These are phyloP conservation scores for Atherinosoma microstoma DNA, from an alignment of 2,797 vertebrate genomes.

Conservation along the genomic window DNA sequence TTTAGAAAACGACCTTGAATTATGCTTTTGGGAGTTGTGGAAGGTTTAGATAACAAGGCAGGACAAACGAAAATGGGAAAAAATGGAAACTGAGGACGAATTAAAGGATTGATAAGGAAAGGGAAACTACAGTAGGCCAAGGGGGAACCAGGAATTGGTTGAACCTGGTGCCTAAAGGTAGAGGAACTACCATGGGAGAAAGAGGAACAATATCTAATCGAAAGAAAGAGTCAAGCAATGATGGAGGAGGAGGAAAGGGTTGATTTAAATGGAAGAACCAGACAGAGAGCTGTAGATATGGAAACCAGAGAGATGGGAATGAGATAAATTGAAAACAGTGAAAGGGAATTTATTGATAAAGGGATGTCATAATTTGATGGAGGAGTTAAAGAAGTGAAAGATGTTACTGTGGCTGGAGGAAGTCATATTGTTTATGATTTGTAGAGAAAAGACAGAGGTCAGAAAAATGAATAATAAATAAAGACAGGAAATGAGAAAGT, in stretches of 20 bases:
- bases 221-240: background rate
- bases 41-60: constrained; percentile 1
- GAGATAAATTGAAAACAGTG: no score
- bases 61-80: background rate
- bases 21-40: constrained; percentile 1
- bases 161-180: background rate
- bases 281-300: no score
- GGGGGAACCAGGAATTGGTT: background rate
- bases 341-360: no score
- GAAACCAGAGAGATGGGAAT: no score
- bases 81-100: background rate
- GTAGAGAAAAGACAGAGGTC: no score
- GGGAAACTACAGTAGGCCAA: background rate
- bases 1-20: constrained; percentile 51
- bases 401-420: background rate
- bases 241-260: background rate
- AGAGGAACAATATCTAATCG: background rate
- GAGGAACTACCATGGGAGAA: background rate
- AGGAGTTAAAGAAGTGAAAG: background rate
- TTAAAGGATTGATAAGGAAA: background rate
- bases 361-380: no score
- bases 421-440: background rate
- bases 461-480: background rate
- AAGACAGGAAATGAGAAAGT: background rate
- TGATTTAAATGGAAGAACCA: background rate